A percentile compares a stretch with the other conserved stretches of the same genome.
Evolutionary conservation across 2,113 vertebrate genomes (phyloP).

Genomic region (Acanthisitta chloris): DNA sequence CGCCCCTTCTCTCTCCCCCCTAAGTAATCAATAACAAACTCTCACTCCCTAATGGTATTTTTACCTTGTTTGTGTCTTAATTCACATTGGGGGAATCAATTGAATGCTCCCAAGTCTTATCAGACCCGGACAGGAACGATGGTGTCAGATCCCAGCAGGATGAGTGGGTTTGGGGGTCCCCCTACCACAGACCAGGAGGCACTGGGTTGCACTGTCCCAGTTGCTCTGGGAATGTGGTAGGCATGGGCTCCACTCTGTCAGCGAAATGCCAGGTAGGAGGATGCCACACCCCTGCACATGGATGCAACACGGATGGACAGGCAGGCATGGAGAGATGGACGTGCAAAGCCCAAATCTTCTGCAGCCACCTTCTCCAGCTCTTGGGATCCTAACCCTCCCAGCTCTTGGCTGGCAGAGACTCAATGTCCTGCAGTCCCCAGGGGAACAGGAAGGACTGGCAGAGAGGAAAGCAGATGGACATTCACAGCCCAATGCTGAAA

Average conservation of each 20-base stretch:
- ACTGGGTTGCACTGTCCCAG: not conserved
- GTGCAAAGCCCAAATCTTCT: not conserved
- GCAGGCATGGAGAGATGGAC: not conserved
- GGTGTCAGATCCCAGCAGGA: not conserved
- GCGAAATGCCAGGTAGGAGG: not conserved
- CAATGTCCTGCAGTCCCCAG: fast-evolving
- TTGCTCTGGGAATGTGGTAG: constrained; percentile 18
- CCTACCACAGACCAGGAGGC: not conserved
- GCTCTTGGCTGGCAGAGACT: fast-evolving
- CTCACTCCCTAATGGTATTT: no score
- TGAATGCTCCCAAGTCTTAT: no score
- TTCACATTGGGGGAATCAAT: no score
- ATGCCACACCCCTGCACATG: not conserved
- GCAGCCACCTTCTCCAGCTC: fast-evolving
- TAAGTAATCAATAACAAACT: no score
- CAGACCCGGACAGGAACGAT: no score
- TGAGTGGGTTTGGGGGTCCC: not conserved
- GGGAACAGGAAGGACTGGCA: fast-evolving
- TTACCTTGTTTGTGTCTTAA: no score
- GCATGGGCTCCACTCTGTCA: not conserved
- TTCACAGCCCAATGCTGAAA: not conserved
- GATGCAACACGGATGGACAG: no score
- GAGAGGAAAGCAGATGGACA: not conserved
- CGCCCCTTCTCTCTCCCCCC: no score
- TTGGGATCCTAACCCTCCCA: not conserved